Evolutionary conservation across 2,113 vertebrate species (phyloP), one percentile per base, ranked within the genome.

Genomic region (Gasterosteus nipponicus): DNA sequence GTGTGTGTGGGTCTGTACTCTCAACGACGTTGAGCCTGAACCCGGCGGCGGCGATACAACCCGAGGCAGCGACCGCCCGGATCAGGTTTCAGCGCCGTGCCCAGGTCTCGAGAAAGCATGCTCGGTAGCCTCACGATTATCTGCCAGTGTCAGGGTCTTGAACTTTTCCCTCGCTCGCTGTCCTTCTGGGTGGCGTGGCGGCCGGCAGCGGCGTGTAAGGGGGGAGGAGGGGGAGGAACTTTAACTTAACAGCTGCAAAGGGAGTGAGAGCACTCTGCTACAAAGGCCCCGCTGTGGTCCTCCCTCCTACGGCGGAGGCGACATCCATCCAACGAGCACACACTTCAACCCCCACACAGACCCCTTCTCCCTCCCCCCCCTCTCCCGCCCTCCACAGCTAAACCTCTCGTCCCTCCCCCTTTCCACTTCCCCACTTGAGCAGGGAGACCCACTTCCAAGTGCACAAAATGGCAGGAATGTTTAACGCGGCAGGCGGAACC

Each of bases 391-490:
- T 6, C 62, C 78, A 39, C 77, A 54, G 74, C 75, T 66, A 84
- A 80, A 85, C 59, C 70, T 61, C 67, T 65, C 47, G 12, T 71
- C 84, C 86, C 81, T 80, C 80, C 83, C 22, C 76, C 67, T 79
- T 80, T 69, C 75, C 86, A 74, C 88, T 73, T 81, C 84, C 83
- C 84, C 84, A 89, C 76, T 91, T 91, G 84, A 91, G 84, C 54
- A 62, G 78, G 86, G 86, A 92, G 87, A 90, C 91, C 91, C 84
- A 83, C 89, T 93, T 89, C 81, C 75, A 88, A 91, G 86, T 72
- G 80, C 90, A 92, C 90, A 94, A 93, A 93, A 94, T 92, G 92
- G 92, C 91, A 91, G 91, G 88, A 94, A 91, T 89, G 86, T 90
- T 92, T 89, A 92, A 91, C 90, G 91, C 86, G 81, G 78, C 69